phyloP scores from a whole-genome alignment of 2,113 vertebrate genomes.

The Lophochroa leadbeateri region DNA sequence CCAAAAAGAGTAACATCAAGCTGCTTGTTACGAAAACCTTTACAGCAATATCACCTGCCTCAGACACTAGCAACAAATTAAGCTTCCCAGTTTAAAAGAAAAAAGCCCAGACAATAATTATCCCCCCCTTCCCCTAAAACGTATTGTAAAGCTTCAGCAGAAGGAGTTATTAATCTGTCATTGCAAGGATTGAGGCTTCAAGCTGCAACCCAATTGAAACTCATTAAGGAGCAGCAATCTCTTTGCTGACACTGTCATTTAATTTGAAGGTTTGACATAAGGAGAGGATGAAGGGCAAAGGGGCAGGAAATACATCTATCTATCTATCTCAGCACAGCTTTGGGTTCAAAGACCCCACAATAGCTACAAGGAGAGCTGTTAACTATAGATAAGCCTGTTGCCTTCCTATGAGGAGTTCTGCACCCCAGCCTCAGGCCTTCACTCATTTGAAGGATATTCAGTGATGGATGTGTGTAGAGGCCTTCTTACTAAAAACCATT shows the following conservation, averaged over 20 bases:
- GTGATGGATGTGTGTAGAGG: background rate
- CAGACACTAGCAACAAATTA: background rate
- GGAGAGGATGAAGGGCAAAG: background rate
- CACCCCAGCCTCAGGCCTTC: background rate
- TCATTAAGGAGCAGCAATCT: conserved; percentile 18
- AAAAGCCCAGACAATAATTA: background rate
- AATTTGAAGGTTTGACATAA: background rate
- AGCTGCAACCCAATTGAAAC: background rate
- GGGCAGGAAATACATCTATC: background rate
- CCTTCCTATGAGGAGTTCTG: background rate
- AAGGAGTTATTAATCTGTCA: conserved; percentile 38
- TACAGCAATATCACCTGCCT: background rate
- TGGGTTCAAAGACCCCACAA: background rate
- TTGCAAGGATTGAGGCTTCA: conserved; percentile 5
- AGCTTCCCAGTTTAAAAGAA: background rate
- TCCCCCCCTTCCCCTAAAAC: background rate
- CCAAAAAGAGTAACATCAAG: background rate
- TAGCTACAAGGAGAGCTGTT: background rate
- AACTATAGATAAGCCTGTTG: background rate
- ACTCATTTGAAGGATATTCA: background rate
- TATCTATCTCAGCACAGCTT: background rate
- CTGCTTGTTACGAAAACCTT: background rate
- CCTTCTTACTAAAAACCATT: background rate
- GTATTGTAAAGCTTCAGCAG: background rate
- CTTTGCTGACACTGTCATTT: conserved; percentile 12